phyloP scores from a whole-genome alignment of 1,140 invertebrate genomes.

The Subanguina moxae region DNA sequence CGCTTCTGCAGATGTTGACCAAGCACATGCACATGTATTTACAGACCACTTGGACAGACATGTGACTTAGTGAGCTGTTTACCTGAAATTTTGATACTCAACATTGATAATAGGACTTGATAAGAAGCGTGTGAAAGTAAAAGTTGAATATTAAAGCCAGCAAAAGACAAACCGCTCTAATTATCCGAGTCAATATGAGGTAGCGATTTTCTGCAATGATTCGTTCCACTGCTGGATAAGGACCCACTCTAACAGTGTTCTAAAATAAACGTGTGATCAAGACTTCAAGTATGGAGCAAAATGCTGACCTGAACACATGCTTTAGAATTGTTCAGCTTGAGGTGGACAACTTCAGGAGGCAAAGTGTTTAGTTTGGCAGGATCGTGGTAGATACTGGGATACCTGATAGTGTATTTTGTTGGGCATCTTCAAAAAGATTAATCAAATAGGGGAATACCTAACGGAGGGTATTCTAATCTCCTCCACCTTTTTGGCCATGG shows the following conservation, averaged over 20 bases:
- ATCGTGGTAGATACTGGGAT: slow-evolving; percentile 2
- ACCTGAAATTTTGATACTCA: slow-evolving; percentile 32
- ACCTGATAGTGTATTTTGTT: no score
- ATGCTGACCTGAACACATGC: background rate
- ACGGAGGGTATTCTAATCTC: slow-evolving; percentile 26
- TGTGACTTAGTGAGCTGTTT: slow-evolving; percentile 30
- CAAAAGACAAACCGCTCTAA: slow-evolving; percentile 44
- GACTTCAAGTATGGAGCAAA: background rate
- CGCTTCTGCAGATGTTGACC: slow-evolving; percentile 32
- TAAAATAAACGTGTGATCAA: slow-evolving; percentile 15
- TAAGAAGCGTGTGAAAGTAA: no score
- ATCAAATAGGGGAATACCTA: background rate
- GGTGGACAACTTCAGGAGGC: background rate
- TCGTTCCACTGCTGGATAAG: slow-evolving; percentile 53
- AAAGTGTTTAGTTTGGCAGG: background rate
- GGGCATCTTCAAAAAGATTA: no score
- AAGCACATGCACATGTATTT: slow-evolving; percentile 43
- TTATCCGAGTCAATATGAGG: slow-evolving; percentile 46
- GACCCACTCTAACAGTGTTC: slow-evolving; percentile 49
- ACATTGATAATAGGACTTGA: no score
- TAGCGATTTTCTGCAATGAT: slow-evolving; percentile 57
- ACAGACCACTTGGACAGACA: slow-evolving; percentile 51
- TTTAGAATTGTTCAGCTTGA: background rate
- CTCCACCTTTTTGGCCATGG: slow-evolving; percentile 48
- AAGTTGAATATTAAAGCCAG: no score